These are phyloP conservation scores for Urocyon cinereoargenteus DNA, from an alignment of 2,797 vertebrate species.

Conservation along the genomic window DNA sequence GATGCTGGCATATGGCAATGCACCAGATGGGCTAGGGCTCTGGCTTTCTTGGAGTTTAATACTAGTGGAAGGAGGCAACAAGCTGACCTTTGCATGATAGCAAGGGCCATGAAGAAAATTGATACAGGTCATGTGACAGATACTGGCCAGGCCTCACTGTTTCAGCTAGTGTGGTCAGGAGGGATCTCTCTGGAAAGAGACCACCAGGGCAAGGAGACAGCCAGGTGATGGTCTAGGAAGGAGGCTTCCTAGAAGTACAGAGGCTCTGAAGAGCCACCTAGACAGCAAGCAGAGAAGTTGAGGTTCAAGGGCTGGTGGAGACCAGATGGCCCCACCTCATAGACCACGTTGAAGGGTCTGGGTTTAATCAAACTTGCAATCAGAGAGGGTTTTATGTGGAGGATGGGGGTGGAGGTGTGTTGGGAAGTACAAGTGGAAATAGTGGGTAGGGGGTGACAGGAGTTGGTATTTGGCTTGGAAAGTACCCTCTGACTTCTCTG, in stretches of 20 bases:
- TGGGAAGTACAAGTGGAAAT: not conserved
- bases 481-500: not conserved
- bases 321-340: not conserved
- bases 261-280: not conserved
- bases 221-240: not conserved
- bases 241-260: not conserved
- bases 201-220: not conserved
- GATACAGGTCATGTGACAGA: not conserved
- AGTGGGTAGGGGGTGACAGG: not conserved
- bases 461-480: not conserved
- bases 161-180: not conserved
- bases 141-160: not conserved
- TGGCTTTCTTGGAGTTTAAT: not conserved
- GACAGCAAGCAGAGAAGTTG: not conserved
- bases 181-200: not conserved
- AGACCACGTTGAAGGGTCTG: not conserved
- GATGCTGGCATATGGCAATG: rapidly evolving
- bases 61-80: not conserved
- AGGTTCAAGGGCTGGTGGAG: not conserved
- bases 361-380: not conserved
- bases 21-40: not conserved
- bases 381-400: not conserved
- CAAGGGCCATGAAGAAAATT: not conserved
- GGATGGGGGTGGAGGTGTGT: not conserved
- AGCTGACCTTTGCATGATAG: not conserved